These are phyloP conservation scores for Paedocypris micromegethes DNA, from an alignment of 2,797 vertebrate genomes.

Conservation along the genomic window DNA sequence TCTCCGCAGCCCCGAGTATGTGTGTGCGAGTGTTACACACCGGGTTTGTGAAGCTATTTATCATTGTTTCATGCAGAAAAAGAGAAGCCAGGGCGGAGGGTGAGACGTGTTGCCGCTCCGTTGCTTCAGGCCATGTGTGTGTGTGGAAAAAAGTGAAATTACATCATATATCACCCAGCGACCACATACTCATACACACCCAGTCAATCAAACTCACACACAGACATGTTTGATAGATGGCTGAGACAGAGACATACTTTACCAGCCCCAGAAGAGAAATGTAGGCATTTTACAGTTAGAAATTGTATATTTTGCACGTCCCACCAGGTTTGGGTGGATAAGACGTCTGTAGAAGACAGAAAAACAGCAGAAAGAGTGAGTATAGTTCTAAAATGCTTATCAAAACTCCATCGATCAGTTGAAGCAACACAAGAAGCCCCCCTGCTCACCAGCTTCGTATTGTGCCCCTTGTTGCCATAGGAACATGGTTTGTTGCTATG, in stretches of 20 bases:
- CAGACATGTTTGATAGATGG: conserved; percentile 25
- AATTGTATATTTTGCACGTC: conserved; percentile 13
- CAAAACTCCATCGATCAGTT: conserved; percentile 13
- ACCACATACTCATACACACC: conserved; percentile 29
- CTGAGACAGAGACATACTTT: conserved; percentile 14
- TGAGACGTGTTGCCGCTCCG: conserved; percentile 31
- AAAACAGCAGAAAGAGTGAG: neutral
- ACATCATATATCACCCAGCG: conserved; percentile 31
- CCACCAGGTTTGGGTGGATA: neutral
- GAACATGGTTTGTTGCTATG: conserved; percentile 41
- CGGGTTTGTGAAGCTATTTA: conserved; percentile 34
- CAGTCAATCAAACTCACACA: conserved; percentile 26
- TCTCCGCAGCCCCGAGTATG: conserved; percentile 15
- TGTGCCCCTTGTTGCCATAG: conserved; percentile 34
- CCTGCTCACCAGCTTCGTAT: conserved; percentile 7
- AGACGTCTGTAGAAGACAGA: too few species aligned
- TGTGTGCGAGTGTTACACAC: conserved; percentile 27
- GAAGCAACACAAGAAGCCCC: conserved; percentile 9
- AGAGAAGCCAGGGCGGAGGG: conserved; percentile 2
- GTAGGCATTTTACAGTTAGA: conserved; percentile 14
- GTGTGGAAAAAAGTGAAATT: conserved; percentile 27
- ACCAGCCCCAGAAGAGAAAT: conserved; percentile 14
- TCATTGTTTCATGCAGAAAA: conserved; percentile 33
- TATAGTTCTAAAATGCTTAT: neutral
- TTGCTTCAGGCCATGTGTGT: conserved; percentile 35